Percentiles rank a stretch among this genome's conserved stretches.
phyloP scores from a whole-genome alignment of 2,113 vertebrate species.

The Collichthys lucidus region DNA sequence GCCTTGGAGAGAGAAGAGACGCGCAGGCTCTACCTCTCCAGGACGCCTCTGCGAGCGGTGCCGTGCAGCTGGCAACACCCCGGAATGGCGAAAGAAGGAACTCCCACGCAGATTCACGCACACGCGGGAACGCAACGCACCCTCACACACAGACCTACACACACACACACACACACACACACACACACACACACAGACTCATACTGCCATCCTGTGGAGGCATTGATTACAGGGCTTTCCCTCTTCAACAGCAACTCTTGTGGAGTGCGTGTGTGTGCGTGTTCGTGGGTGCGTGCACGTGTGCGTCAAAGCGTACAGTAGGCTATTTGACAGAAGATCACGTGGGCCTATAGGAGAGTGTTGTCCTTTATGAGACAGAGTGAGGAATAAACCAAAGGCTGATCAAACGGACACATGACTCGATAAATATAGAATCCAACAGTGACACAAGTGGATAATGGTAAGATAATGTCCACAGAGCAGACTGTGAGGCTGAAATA shows the following conservation, averaged over 20 bases:
- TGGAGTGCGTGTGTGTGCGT: constrained; percentile 28
- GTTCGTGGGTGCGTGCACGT: constrained; percentile 21
- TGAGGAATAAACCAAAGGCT: not conserved
- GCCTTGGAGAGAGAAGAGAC: constrained; percentile 41
- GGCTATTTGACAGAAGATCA: constrained; percentile 44
- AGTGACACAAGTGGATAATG: not conserved
- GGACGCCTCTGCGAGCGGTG: constrained; percentile 70
- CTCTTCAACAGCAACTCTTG: constrained; percentile 17
- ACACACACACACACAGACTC: constrained; percentile 47
- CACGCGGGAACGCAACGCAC: constrained; percentile 23
- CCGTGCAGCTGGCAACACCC: constrained; percentile 82
- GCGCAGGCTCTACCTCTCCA: constrained; percentile 66
- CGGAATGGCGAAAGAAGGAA: constrained; percentile 85
- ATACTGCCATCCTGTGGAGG: constrained; percentile 86
- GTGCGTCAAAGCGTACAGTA: constrained; percentile 25
- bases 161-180: not conserved
- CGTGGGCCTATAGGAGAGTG: constrained; percentile 11
- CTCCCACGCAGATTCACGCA: constrained; percentile 82
- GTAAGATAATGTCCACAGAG: not conserved
- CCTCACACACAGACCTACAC: constrained; percentile 12
- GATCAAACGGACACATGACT: not conserved
- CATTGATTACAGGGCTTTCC: constrained; percentile 78
- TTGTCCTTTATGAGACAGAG: not conserved
- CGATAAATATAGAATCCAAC: not conserved
- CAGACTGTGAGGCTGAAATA: not conserved